phyloP scores from a whole-genome alignment of 2,888 invertebrate genomes.

The Lydus trimaculatus region DNA sequence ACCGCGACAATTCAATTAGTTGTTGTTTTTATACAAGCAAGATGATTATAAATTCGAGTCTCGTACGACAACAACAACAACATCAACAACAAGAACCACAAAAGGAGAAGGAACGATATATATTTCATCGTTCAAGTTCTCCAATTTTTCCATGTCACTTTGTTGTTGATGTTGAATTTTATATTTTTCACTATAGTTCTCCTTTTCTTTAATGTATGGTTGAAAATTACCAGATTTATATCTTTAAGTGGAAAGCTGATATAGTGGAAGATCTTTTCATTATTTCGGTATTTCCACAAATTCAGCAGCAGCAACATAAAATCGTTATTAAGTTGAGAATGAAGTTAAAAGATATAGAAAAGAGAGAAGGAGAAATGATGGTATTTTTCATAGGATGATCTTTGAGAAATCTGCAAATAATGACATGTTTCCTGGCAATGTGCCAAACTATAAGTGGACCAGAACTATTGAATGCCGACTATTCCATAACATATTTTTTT shows the following conservation, averaged over 20 bases:
- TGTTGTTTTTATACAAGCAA: not conserved
- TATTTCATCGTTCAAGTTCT: not conserved
- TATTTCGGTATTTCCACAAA: not conserved
- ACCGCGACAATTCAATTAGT: conserved; percentile 4
- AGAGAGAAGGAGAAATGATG: not conserved
- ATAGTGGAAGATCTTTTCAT: not conserved
- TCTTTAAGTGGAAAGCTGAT: not conserved
- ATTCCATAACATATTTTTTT: not conserved
- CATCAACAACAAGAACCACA: not conserved
- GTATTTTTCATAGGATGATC: conserved; percentile 7
- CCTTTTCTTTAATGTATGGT: not conserved
- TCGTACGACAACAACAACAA: not conserved
- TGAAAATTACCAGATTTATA: conserved; percentile 11
- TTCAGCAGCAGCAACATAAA: not conserved
- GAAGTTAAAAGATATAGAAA: conserved; percentile 7
- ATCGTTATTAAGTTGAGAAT: conserved; percentile 5
- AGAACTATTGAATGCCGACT: not conserved
- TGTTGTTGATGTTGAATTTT: not conserved
- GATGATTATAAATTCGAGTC: conserved; percentile 1
- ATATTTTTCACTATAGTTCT: not conserved
- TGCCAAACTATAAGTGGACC: conserved; percentile 14
- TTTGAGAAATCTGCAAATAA: conserved; percentile 13
- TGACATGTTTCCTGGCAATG: conserved; percentile 1
- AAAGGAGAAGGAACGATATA: not conserved
- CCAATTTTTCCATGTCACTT: not conserved